Conservation (phyloP, 2,888 invertebrate species). For the Tuta absoluta region DNA sequence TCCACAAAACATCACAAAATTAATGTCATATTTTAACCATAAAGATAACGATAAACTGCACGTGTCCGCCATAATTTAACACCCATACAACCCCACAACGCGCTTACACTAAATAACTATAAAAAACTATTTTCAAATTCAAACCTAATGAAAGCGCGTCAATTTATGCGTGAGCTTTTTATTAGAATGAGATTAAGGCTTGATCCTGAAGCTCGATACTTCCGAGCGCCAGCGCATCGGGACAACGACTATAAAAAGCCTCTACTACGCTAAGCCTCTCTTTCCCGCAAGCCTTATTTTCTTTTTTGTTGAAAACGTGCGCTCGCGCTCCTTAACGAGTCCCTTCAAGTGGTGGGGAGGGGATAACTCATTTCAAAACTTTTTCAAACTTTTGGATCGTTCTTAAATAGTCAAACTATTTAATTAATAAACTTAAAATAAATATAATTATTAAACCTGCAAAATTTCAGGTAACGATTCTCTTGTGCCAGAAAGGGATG, state of each 20-base stretch:
- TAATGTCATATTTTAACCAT: slow-evolving; percentile 70
- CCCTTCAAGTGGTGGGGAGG: slow-evolving; percentile 60
- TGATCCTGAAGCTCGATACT: slow-evolving; percentile 77
- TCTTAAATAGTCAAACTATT: slow-evolving; percentile 53
- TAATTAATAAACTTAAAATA: slow-evolving; percentile 48
- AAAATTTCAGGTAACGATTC: slow-evolving; percentile 50
- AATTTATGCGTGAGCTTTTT: slow-evolving; percentile 78
- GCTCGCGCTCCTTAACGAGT: slow-evolving; percentile 63
- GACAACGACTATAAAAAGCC: slow-evolving; percentile 78
- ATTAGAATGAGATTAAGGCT: slow-evolving; percentile 77
- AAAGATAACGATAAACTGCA: slow-evolving; percentile 74
- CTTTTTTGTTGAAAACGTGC: slow-evolving; percentile 68
- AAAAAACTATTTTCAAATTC: slow-evolving; percentile 64
- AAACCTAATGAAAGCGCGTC: slow-evolving; percentile 67
- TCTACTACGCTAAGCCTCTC: slow-evolving; percentile 68
- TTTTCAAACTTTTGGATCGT: slow-evolving; percentile 59
- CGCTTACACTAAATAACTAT: slow-evolving; percentile 50
- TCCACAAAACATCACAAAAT: slow-evolving; percentile 70
- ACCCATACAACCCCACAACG: slow-evolving; percentile 61
- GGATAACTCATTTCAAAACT: slow-evolving; percentile 60
- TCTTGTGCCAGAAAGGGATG: slow-evolving; percentile 57
- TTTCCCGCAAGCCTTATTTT: slow-evolving; percentile 75
- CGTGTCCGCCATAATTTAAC: slow-evolving; percentile 73
- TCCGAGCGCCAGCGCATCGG: slow-evolving; percentile 78
- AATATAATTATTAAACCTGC: slow-evolving; percentile 52